Percentiles rank a stretch among this genome's conserved stretches.
Conservation (phyloP, 2,888 invertebrate genomes). For the Scrobipalpa costella region DNA sequence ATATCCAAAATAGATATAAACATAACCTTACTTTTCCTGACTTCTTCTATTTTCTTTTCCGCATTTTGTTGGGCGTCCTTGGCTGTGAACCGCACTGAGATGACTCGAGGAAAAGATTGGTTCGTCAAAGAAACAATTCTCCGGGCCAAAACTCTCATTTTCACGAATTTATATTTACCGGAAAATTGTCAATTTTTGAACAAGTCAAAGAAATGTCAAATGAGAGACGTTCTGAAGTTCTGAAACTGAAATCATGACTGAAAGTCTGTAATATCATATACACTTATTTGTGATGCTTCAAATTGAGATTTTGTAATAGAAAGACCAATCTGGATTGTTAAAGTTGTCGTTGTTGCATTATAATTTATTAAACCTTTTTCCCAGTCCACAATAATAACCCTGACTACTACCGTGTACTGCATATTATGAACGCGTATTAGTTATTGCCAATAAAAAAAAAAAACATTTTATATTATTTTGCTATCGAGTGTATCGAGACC, state of each 20-base stretch:
- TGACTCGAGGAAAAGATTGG: slow-evolving; percentile 43
- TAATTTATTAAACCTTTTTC: too few species aligned
- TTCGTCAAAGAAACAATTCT: slow-evolving; percentile 46
- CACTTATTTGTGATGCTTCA: too few species aligned
- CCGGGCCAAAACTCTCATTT: slow-evolving; percentile 69
- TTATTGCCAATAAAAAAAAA: too few species aligned
- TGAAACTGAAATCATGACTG: background rate
- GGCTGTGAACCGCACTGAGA: slow-evolving; percentile 49
- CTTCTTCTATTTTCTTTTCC: slow-evolving; percentile 60
- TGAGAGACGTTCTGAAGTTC: background rate
- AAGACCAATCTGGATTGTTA: too few species aligned
- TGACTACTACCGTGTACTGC: too few species aligned
- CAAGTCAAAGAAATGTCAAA: background rate
- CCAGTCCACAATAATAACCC: too few species aligned
- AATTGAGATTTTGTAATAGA: too few species aligned
- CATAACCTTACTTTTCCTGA: slow-evolving; percentile 65
- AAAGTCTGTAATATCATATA: too few species aligned
- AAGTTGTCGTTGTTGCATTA: too few species aligned
- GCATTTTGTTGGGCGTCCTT: slow-evolving; percentile 48
- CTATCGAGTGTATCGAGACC: too few species aligned
- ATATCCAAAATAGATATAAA: slow-evolving; percentile 29
- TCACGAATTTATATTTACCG: background rate
- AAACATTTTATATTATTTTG: too few species aligned
- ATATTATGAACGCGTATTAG: too few species aligned
- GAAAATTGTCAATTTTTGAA: background rate